Base-by-base conservation (phyloP, 2,113 vertebrate species). In the Bagarius yarrelli region DNA sequence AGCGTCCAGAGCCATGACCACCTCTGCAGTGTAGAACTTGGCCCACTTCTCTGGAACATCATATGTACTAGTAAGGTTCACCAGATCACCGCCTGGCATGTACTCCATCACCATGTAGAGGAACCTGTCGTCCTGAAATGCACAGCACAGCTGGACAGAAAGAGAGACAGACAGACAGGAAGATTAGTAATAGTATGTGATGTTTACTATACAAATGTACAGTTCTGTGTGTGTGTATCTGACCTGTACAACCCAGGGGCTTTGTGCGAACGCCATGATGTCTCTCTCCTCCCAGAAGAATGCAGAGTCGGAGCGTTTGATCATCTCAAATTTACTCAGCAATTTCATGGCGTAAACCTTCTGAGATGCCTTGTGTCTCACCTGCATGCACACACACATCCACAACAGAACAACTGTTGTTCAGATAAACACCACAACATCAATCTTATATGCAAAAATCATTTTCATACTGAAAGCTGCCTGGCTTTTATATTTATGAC, bases 101-200 rank as follows among this genome's bases (percentile, higher is more conserved):
- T 99, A 99, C 84, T 99, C 98, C 98, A 99, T 99, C 84, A 98
- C 97, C 98, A 99, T 99, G 90, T 96, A 99, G 76, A 99, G 94
- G 88, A 95, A 97, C 81, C 95, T 95, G 85, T 98, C 97, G 87
- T 99, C 97, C 94, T 99, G 98, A 93, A 99, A 99, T 91, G 98
- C 97, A 94, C 96, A 97, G 93, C 95, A 98, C 87, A 99, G 93
- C 98, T 99, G 87, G 19, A 86, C 56, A 80, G 0, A 25, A 32
- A 23, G 23, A 1, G 18, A 23, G 18, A 50, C 13, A 34, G 76
- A 4, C 21, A 57, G n/a, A 5, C 50, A 32, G 27, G 36, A 23
- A 30, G 36, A 27, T 27, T 23, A 64, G 34, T 60, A 34, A 52
- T 36, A 30, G n/a, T 27, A 5, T 16, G n/a, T 50, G n/a, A 19